Conservation (phyloP, 2,888 invertebrate species). For the Microchrysa polita region DNA sequence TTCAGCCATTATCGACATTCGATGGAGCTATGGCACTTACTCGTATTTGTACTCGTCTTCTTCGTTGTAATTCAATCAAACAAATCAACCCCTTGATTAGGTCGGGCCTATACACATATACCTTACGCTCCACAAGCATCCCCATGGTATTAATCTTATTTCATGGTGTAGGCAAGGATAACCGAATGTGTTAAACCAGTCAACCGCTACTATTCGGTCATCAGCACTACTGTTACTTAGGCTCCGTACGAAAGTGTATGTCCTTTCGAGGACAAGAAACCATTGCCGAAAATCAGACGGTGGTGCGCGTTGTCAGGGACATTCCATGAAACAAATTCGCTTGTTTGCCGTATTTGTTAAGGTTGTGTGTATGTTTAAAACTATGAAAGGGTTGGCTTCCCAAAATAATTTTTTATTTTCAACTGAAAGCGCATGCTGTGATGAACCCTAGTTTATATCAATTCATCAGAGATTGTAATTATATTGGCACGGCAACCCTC, state of each 20-base stretch:
- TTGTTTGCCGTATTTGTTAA: too few relatives aligned
- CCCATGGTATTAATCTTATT: slow-evolving; percentile 48
- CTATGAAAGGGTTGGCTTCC: too few relatives aligned
- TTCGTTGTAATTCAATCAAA: slow-evolving; percentile 50
- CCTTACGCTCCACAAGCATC: slow-evolving; percentile 36
- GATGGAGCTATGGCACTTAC: slow-evolving; percentile 34
- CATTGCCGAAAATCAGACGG: slow-evolving; percentile 6
- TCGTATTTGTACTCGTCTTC: slow-evolving; percentile 17
- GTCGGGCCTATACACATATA: slow-evolving; percentile 34
- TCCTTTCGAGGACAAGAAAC: slow-evolving; percentile 3
- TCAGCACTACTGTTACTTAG: slow-evolving; percentile 25
- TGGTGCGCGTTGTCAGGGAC: background rate
- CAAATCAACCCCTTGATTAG: slow-evolving; percentile 52
- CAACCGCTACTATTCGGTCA: slow-evolving; percentile 47
- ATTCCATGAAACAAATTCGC: slow-evolving; percentile 35
- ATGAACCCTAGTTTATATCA: too few relatives aligned
- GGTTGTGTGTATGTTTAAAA: too few relatives aligned
- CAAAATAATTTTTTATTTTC: too few relatives aligned
- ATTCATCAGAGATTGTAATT: too few relatives aligned
- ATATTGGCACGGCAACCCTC: background rate
- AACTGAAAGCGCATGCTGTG: too few relatives aligned
- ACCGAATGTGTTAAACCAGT: slow-evolving; percentile 51
- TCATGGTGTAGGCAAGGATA: slow-evolving; percentile 46
- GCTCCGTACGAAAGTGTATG: slow-evolving; percentile 14
- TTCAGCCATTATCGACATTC: slow-evolving; percentile 1